phyloP scores from a whole-genome alignment of 2,113 vertebrate species.

The Odobenus rosmarus region DNA sequence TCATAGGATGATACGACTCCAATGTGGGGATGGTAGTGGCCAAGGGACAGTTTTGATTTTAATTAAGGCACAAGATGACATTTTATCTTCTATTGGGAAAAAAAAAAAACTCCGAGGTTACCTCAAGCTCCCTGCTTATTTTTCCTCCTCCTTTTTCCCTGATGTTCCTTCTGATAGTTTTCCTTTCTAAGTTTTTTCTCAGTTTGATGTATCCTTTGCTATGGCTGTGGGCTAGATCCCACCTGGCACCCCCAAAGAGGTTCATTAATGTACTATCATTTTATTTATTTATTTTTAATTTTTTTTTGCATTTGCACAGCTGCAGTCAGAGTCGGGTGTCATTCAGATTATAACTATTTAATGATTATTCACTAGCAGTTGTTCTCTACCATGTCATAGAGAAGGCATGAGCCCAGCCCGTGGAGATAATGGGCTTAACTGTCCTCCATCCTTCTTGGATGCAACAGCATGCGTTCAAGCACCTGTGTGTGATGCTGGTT shows the following conservation, averaged over 20 bases:
- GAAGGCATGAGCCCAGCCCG: not conserved
- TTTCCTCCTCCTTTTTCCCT: not conserved
- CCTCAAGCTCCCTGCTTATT: not conserved
- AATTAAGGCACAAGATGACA: not conserved
- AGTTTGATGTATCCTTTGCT: not conserved
- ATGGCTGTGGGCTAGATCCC: not conserved
- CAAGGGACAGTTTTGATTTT: not conserved
- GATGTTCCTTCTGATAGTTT: not conserved
- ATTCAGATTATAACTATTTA: not conserved
- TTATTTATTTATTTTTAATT: not conserved
- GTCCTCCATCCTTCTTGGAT: not conserved
- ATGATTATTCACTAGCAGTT: not conserved
- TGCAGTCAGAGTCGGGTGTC: not conserved
- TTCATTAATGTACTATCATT: not conserved
- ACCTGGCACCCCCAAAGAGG: not conserved
- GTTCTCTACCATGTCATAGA: not conserved
- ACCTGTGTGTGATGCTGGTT: not conserved
- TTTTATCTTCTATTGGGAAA: not conserved
- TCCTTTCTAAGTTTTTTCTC: not conserved
- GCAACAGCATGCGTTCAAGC: not conserved
- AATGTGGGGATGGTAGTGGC: not conserved
- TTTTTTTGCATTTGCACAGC: not conserved
- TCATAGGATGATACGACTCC: not conserved
- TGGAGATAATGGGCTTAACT: rapidly evolving
- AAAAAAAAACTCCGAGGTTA: not conserved